A percentile compares a stretch with the other conserved stretches of the same genome.
Conservation (phyloP, 2,888 invertebrate genomes). For the Eristalis arbustorum region DNA sequence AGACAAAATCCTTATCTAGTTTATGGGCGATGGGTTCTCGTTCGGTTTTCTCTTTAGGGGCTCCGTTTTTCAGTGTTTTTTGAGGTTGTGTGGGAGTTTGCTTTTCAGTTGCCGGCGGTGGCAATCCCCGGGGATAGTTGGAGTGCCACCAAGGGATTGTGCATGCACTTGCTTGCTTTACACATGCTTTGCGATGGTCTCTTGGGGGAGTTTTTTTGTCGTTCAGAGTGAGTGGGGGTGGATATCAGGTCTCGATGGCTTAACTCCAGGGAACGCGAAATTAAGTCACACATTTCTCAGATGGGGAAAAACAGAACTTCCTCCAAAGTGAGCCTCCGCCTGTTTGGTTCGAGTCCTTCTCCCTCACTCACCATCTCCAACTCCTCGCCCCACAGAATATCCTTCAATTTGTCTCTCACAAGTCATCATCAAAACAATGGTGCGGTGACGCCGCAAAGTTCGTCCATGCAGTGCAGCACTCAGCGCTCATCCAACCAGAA, state of each 20-base stretch:
- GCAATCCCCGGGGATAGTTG: slow-evolving; percentile 2
- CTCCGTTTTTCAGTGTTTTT: background rate
- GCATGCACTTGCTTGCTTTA: slow-evolving; percentile 48
- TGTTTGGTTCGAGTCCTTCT: too few species aligned
- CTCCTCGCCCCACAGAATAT: background rate
- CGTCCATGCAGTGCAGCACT: slow-evolving; percentile 32
- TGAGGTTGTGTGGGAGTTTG: background rate
- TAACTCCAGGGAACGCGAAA: too few species aligned
- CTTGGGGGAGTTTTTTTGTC: background rate
- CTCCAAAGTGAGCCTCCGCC: too few species aligned
- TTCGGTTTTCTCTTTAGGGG: background rate
- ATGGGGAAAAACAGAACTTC: too few species aligned
- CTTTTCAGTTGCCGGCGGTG: background rate
- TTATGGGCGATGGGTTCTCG: slow-evolving; percentile 51
- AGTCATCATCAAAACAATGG: background rate
- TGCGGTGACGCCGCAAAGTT: slow-evolving; percentile 19
- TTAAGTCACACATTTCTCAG: too few species aligned
- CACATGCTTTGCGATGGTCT: background rate
- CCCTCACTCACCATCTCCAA: background rate
- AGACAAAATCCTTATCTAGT: slow-evolving; percentile 66
- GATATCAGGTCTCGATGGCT: too few species aligned
- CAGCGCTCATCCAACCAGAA: slow-evolving; percentile 37
- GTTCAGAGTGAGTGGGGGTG: background rate
- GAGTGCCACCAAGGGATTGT: background rate
- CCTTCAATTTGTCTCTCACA: background rate